Base-by-base conservation (phyloP, 2,797 vertebrate genomes). In the Lateolabrax maculatus region DNA sequence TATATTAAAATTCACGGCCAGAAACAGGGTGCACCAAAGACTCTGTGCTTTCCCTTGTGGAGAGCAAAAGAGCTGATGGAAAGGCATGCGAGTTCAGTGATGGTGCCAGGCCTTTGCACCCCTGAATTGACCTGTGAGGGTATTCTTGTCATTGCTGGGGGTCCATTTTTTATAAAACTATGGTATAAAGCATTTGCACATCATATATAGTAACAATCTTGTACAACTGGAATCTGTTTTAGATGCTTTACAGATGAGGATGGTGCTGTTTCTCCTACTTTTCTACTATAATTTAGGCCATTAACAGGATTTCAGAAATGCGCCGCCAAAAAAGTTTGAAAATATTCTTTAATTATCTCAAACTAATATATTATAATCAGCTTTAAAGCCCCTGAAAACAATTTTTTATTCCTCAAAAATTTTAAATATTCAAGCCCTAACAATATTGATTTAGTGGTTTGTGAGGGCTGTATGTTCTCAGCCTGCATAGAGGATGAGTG, bases 1-100 rank as follows among this genome's bases (percentile, higher is more conserved):
- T 60, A 43, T 7, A 61, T 55, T 27, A 58, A 73, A 83, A 79
- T 34, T 56, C 5, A 6, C 18, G 3, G 61, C 66, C 41, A 57
- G 75, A 58, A 83, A 85, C n/a, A n/a, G n/a, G n/a, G n/a, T n/a
- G n/a, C n/a, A n/a, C n/a, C n/a, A n/a, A n/a, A n/a, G n/a, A 49
- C 23, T 27, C 7, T 37, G 25, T 49, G 34, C 19, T 68, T 67
- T 31, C 44, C 49, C 21, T 52, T 8, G 9, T 62, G 3, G 6
- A 34, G 31, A 34, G 31, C 4, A 34, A 34, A 34, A 34, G 31
- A 3, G 3, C 31, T 34, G 31, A 6, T 34, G 31, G n/a, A n/a
- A n/a, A n/a, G n/a, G n/a, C n/a, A n/a, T n/a, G n/a, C n/a, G n/a
- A n/a, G n/a, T n/a, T n/a, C n/a, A n/a, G n/a, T n/a, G n/a, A n/a